Percentiles rank a stretch among this genome's conserved stretches.
These are phyloP conservation scores for Arion vulgaris DNA, from an alignment of 1,140 invertebrate genomes.

Conservation along the genomic window DNA sequence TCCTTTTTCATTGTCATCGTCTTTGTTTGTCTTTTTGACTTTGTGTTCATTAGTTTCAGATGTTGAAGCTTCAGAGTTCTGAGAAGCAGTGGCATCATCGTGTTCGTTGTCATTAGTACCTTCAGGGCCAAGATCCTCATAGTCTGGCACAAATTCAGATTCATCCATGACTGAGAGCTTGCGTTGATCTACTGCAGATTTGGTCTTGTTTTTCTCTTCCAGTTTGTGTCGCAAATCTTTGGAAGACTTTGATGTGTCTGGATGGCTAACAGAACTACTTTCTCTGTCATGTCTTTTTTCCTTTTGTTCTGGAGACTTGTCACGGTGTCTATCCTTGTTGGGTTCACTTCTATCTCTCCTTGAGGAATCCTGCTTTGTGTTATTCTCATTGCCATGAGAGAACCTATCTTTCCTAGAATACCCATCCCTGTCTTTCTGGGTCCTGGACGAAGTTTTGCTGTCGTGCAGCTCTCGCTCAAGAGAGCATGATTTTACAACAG, in stretches of 20 bases:
- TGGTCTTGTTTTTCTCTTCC: conserved; percentile 40
- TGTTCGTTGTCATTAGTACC: conserved; percentile 6
- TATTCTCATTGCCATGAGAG: not conserved
- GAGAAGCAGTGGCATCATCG: conserved; percentile 15
- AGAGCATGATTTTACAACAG: conserved; percentile 15
- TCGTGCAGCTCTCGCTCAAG: conserved; percentile 25
- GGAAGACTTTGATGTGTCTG: conserved; percentile 15
- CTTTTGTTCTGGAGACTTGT: conserved; percentile 3
- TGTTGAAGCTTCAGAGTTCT: conserved; percentile 10
- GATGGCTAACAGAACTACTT: not conserved
- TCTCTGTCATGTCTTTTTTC: conserved; percentile 24
- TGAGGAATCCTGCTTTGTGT: not conserved
- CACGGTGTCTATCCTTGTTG: not conserved
- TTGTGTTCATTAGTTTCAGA: conserved; percentile 1
- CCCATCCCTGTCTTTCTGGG: conserved; percentile 1
- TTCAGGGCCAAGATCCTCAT: conserved; percentile 51
- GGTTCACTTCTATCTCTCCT: conserved; percentile 21
- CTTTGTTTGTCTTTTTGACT: conserved; percentile 14
- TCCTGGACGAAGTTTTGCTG: not conserved
- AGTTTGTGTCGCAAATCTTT: conserved; percentile 40
- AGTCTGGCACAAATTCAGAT: conserved; percentile 66
- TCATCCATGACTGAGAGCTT: conserved; percentile 67
- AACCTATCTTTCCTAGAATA: not conserved
- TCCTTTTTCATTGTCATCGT: not conserved
- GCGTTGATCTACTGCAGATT: conserved; percentile 47